phyloP scores from a whole-genome alignment of 2,113 vertebrate genomes.

The Junco hyemalis region DNA sequence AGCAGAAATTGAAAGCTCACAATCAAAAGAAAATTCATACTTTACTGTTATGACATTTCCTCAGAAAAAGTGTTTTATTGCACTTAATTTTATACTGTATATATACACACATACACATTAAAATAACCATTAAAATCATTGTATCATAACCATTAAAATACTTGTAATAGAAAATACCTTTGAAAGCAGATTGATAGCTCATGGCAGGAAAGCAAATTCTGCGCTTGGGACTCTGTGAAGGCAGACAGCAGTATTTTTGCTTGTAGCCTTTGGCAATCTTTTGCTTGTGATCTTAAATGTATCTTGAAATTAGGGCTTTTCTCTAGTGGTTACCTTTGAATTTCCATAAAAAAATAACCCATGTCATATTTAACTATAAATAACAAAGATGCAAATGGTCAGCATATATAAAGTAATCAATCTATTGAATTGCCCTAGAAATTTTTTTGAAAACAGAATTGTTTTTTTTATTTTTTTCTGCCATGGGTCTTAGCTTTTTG shows the following conservation, averaged over 20 bases:
- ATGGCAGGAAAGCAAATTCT: background rate
- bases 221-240: background rate
- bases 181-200: background rate
- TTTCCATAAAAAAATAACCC: background rate
- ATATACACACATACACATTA: fast-evolving
- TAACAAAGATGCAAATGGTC: background rate
- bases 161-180: background rate
- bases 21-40: background rate
- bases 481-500: background rate
- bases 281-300: background rate
- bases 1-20: background rate
- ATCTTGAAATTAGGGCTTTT: background rate
- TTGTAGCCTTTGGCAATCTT: background rate
- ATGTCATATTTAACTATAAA: background rate
- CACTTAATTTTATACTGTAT: background rate
- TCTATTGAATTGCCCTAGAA: background rate
- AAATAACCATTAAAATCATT: no score
- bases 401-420: background rate
- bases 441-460: background rate
- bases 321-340: background rate
- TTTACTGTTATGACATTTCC: fast-evolving
- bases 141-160: background rate
- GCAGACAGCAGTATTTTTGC: background rate
- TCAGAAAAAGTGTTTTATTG: background rate
- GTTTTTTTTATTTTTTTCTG: background rate